Conservation (phyloP, 2,888 invertebrate genomes). For the Chrysolina haemoptera region DNA sequence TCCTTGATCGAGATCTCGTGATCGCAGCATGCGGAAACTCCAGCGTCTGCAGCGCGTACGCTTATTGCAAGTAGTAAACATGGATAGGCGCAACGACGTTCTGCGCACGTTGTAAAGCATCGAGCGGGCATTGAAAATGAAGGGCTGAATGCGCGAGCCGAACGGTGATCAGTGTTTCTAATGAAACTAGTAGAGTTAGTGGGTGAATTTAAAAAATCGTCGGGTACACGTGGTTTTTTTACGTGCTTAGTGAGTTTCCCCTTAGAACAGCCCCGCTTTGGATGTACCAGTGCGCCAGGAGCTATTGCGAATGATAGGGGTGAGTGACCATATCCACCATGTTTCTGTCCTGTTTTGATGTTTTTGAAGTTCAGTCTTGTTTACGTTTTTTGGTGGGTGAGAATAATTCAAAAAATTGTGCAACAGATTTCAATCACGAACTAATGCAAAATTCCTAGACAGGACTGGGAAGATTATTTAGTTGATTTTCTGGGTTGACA, state of each 20-base stretch:
- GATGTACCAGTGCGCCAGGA: conserved; percentile 39
- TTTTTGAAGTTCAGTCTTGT: conserved; percentile 7
- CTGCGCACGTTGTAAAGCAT: conserved; percentile 54
- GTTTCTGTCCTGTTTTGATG: conserved; percentile 23
- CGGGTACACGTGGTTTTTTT: conserved; percentile 56
- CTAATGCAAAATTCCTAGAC: background rate
- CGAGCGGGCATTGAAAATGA: conserved; percentile 60
- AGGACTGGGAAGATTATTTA: background rate
- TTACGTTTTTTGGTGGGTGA: background rate
- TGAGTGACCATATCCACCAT: conserved; percentile 52
- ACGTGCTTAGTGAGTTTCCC: conserved; percentile 44
- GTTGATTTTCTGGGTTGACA: conserved; percentile 15
- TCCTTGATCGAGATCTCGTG: background rate
- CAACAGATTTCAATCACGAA: background rate
- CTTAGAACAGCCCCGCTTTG: conserved; percentile 28
- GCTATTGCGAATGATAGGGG: conserved; percentile 43
- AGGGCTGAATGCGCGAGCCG: conserved; percentile 56
- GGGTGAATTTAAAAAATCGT: conserved; percentile 56
- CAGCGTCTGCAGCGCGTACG: conserved; percentile 39
- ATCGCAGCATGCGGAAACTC: conserved; percentile 39
- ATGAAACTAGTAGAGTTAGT: conserved; percentile 58
- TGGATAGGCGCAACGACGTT: conserved; percentile 45
- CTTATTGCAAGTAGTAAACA: conserved; percentile 49
- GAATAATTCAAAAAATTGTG: background rate
- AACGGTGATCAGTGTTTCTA: conserved; percentile 58